These are phyloP conservation scores for Drosophila kohkoa DNA, from an alignment of 1,140 invertebrate genomes.

Conservation along the genomic window DNA sequence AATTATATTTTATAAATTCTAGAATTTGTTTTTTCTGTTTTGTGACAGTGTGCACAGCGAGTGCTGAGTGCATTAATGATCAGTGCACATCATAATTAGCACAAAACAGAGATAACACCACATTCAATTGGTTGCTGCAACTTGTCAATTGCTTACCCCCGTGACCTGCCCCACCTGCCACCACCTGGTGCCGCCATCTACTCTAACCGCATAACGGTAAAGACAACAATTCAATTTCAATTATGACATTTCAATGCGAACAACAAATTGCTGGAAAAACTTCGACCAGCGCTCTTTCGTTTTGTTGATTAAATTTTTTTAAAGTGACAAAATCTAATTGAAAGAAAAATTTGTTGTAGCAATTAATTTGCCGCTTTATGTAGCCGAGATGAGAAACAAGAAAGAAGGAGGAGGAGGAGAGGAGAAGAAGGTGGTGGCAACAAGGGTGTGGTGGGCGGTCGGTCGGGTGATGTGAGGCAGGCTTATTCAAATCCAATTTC, in stretches of 20 bases:
- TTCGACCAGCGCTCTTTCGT: constrained; percentile 14
- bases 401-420: background rate
- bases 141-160: constrained; percentile 25
- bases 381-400: constrained; percentile 6
- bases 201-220: constrained; percentile 56
- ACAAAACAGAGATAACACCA: constrained; percentile 44
- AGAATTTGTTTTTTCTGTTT: background rate
- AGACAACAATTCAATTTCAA: constrained; percentile 80
- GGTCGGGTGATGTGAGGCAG: constrained; percentile 6
- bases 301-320: constrained; percentile 48
- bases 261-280: constrained; percentile 53
- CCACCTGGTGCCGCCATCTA: background rate
- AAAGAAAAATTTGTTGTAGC: constrained; percentile 76
- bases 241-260: constrained; percentile 84
- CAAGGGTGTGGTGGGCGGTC: background rate
- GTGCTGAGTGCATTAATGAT: constrained; percentile 30
- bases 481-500: constrained; percentile 75
- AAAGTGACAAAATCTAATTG: constrained; percentile 78
- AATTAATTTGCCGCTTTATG: constrained; percentile 63
- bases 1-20: too few relatives aligned
- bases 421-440: background rate
- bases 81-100: constrained; percentile 48
- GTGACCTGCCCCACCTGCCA: background rate
- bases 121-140: constrained; percentile 29
- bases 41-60: constrained; percentile 25